phyloP scores from a whole-genome alignment of 1,140 invertebrate genomes.

The Orussus abietinus region DNA sequence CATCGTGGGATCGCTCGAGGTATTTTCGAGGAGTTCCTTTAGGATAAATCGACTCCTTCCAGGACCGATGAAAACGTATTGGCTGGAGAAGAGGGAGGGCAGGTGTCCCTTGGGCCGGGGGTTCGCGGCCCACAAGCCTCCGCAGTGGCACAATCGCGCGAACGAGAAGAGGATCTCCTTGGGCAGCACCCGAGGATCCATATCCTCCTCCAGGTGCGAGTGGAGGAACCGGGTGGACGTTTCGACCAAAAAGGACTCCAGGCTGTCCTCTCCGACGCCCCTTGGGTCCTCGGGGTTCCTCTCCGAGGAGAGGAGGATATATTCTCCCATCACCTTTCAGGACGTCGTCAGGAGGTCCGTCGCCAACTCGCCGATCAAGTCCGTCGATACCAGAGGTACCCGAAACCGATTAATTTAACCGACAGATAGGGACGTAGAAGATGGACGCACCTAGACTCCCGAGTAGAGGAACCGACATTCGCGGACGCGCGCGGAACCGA shows the following conservation, averaged over 20 bases:
- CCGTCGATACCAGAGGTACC: constrained; percentile 41
- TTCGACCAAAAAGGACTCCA: constrained; percentile 30
- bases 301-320: constrained; percentile 62
- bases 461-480: too few relatives aligned
- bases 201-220: constrained; percentile 21
- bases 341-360: constrained; percentile 73
- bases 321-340: constrained; percentile 81
- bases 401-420: too few relatives aligned
- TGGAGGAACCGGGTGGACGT: constrained; percentile 15
- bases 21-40: too few relatives aligned
- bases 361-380: constrained; percentile 66
- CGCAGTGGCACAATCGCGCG: constrained; percentile 43
- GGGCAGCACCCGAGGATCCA: constrained; percentile 11
- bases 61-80: constrained; percentile 92
- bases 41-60: too few relatives aligned
- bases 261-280: constrained; percentile 34
- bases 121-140: constrained; percentile 40
- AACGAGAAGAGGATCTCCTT: constrained; percentile 33
- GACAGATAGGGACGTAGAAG: too few relatives aligned
- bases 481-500: too few relatives aligned
- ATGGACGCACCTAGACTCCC: too few relatives aligned
- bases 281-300: constrained; percentile 33
- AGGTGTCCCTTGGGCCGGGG: constrained; percentile 54
- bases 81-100: constrained; percentile 70
- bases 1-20: too few relatives aligned